These are phyloP conservation scores for Callipepla squamata DNA, from an alignment of 2,113 vertebrate species.

Conservation along the genomic window DNA sequence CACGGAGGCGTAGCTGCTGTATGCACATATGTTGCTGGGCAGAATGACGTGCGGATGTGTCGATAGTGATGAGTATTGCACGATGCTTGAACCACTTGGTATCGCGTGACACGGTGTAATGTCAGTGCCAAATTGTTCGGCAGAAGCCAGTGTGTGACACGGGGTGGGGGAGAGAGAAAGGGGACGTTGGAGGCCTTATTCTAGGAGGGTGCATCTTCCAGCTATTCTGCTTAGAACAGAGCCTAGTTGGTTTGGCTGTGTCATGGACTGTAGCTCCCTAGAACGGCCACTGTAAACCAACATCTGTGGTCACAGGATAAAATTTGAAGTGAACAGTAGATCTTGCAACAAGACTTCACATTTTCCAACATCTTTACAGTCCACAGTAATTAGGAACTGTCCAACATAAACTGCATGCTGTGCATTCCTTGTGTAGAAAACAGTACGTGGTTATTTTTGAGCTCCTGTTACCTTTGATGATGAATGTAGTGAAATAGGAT, in stretches of 20 bases:
- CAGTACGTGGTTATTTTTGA: background rate
- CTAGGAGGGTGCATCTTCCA: background rate
- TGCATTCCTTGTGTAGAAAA: conserved; percentile 27
- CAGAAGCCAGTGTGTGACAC: conserved; percentile 47
- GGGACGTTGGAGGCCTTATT: conserved; percentile 37
- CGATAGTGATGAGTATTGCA: conserved; percentile 61
- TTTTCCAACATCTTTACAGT: background rate
- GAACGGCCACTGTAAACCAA: background rate
- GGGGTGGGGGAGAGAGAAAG: conserved; percentile 18
- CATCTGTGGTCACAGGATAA: background rate
- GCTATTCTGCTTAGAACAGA: background rate
- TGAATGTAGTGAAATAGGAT: background rate
- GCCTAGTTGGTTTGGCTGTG: background rate
- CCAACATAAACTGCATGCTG: background rate
- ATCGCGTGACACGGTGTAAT: background rate
- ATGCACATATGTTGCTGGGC: conserved; percentile 4
- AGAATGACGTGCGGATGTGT: conserved; percentile 57
- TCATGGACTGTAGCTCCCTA: background rate
- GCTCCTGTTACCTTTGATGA: conserved; percentile 2
- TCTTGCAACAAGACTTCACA: background rate
- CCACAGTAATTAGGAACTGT: conserved; percentile 19
- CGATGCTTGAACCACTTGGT: conserved; percentile 58
- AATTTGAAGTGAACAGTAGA: conserved; percentile 16
- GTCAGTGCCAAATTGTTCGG: conserved; percentile 60
- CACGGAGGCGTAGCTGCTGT: background rate